Evolutionary conservation across 1,140 invertebrate genomes (phyloP), one percentile per base, ranked within the genome.

Genomic region (Drosophila willistoni): DNA sequence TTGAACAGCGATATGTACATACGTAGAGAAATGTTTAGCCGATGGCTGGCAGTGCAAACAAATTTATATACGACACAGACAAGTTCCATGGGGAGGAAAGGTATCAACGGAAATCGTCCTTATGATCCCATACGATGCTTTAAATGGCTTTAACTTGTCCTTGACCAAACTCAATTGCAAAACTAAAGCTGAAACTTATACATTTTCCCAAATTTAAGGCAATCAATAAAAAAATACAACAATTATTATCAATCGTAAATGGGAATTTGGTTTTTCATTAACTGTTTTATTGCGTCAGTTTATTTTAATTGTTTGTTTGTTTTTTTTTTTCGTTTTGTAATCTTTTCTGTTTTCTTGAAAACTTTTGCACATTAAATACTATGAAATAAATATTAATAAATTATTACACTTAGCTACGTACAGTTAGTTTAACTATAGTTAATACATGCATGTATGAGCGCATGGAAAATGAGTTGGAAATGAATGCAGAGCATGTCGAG

Each of bases 321-420:
- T n/a, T n/a, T n/a, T 87, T 84, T 84, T 89, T 89, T 86, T 39
- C 66, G 89, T 87, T 89, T 87, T 89, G 81, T 42, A 55, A 54
- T 41, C 63, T 87, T 87, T 87, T 87, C 59, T 89, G 84, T 89
- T 83, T 87, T 64, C 89, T 87, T 55, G 22, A 89, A 87, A 89
- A 89, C 84, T 51, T 89, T 89, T 89, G 85, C 84, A 70, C 71
- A 71, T 81, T 84, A 84, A 89, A 13, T 65, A 64, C 75, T 87
- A 80, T n/a, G 72, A 81, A 89, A 89, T 84, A 89, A 85, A 85
- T 85, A 85, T 69, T 66, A 90, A 90, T 90, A 90, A 89, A 84
- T 90, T 87, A 89, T 84, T 89, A 89, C 59, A 74, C 73, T 78
- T 80, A 73, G 39, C 63, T 71, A 89, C 69, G 34, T 83, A 87